These are phyloP conservation scores for Daphoenositta chrysoptera DNA, from an alignment of 2,113 vertebrate genomes.

Conservation along the genomic window DNA sequence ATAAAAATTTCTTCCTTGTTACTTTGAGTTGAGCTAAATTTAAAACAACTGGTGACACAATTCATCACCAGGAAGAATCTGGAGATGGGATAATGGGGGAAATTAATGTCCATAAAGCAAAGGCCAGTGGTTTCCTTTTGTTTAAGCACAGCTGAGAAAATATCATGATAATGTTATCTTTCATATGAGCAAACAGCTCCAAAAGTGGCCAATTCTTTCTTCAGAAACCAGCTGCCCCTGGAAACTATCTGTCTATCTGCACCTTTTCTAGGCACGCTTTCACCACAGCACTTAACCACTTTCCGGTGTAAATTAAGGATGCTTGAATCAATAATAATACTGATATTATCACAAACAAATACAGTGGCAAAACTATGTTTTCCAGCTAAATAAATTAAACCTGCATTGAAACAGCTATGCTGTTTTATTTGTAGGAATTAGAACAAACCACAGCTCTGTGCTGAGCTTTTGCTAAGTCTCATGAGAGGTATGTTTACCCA, in stretches of 20 bases:
- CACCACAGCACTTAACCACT: background rate
- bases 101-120: background rate
- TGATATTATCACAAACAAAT: background rate
- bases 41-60: background rate
- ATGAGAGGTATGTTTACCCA: background rate
- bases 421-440: background rate
- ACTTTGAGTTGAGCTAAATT: background rate
- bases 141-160: conserved; percentile 43
- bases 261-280: background rate
- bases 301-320: background rate
- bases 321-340: background rate
- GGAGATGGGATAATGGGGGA: background rate
- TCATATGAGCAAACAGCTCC: background rate
- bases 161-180: background rate
- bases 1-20: background rate
- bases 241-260: background rate
- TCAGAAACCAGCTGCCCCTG: background rate
- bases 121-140: conserved; percentile 1
- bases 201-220: background rate
- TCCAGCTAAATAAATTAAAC: background rate
- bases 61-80: background rate
- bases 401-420: background rate
- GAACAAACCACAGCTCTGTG: background rate
- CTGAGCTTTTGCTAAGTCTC: background rate
- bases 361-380: background rate